phyloP scores from a whole-genome alignment of 2,888 invertebrate genomes.

The Netelia virgata region DNA sequence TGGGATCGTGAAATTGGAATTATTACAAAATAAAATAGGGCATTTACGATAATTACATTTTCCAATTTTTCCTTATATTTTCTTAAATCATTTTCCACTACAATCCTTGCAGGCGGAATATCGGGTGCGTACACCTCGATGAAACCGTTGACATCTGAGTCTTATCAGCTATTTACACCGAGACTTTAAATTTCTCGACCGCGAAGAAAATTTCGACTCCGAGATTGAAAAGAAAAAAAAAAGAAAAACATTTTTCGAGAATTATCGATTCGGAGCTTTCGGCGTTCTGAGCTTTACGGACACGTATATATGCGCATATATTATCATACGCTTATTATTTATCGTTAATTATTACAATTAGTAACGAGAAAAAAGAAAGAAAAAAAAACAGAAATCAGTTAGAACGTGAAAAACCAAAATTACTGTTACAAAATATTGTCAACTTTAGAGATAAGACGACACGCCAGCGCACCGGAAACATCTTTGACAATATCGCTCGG shows the following conservation, averaged over 20 bases:
- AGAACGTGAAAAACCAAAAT: conserved; percentile 11
- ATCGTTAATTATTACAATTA: conserved; percentile 2
- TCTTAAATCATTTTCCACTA: conserved; percentile 34
- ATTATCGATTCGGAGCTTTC: conserved; percentile 25
- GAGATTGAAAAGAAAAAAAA: conserved; percentile 27
- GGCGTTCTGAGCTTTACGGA: conserved; percentile 8
- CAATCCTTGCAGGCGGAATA: conserved; percentile 43
- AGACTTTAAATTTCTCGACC: conserved; percentile 46
- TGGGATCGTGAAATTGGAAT: too few species aligned
- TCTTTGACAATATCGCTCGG: conserved; percentile 17
- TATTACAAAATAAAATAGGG: too few species aligned
- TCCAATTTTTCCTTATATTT: conserved; percentile 7
- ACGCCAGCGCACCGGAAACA: conserved; percentile 61
- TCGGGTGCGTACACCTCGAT: conserved; percentile 22
- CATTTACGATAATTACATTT: conserved; percentile 16
- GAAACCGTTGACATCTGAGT: conserved; percentile 1
- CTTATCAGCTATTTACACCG: conserved; percentile 63
- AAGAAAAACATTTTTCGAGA: background rate
- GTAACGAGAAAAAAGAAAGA: background rate
- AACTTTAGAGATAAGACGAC: conserved; percentile 44
- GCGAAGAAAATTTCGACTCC: conserved; percentile 13
- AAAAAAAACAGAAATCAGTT: background rate
- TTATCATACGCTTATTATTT: conserved; percentile 2
- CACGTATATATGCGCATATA: conserved; percentile 14
- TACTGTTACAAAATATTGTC: conserved; percentile 34